A percentile compares a stretch with the other conserved stretches of the same genome.
Evolutionary conservation across 2,888 invertebrate species (phyloP).

Genomic region (Anoplius nigerrimus): DNA sequence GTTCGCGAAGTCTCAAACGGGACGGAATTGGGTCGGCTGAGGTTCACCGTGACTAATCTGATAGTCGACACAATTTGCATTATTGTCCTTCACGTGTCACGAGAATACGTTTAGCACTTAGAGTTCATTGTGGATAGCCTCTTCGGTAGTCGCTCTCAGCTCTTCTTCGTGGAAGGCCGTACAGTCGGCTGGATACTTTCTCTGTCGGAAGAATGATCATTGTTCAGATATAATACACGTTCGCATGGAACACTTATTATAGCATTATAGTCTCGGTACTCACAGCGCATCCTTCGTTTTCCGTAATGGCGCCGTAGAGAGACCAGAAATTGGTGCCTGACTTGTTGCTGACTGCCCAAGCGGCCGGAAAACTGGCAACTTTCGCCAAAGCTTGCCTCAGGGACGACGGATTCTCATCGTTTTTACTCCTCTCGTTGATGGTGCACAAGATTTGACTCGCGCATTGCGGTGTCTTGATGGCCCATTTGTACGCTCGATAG

Average conservation of each 20-base stretch:
- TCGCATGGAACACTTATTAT: background rate
- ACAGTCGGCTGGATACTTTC: slow-evolving; percentile 84
- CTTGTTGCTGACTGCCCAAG: slow-evolving; percentile 85
- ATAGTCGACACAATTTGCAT: background rate
- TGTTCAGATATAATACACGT: background rate
- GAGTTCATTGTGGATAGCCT: slow-evolving; percentile 85
- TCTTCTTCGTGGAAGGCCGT: slow-evolving; percentile 89
- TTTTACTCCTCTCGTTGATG: slow-evolving; percentile 82
- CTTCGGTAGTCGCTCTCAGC: slow-evolving; percentile 87
- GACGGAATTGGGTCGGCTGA: too few relatives aligned
- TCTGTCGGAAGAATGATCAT: slow-evolving; percentile 72
- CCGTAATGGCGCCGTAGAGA: slow-evolving; percentile 85
- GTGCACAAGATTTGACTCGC: slow-evolving; percentile 87
- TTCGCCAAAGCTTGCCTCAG: slow-evolving; percentile 85
- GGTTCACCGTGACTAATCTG: too few relatives aligned
- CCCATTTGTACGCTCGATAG: slow-evolving; percentile 87
- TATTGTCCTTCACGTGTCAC: slow-evolving; percentile 1
- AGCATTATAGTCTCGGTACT: slow-evolving; percentile 57
- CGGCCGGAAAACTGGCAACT: slow-evolving; percentile 84
- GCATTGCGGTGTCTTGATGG: slow-evolving; percentile 82
- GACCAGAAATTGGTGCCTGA: slow-evolving; percentile 87
- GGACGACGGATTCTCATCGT: slow-evolving; percentile 48
- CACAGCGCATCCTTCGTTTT: slow-evolving; percentile 83
- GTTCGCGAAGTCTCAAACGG: too few relatives aligned
- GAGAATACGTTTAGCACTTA: slow-evolving; percentile 73